A percentile compares a stretch with the other conserved stretches of the same genome.
Conservation (phyloP, 1,140 invertebrate species). For the Drosophila elegans region DNA sequence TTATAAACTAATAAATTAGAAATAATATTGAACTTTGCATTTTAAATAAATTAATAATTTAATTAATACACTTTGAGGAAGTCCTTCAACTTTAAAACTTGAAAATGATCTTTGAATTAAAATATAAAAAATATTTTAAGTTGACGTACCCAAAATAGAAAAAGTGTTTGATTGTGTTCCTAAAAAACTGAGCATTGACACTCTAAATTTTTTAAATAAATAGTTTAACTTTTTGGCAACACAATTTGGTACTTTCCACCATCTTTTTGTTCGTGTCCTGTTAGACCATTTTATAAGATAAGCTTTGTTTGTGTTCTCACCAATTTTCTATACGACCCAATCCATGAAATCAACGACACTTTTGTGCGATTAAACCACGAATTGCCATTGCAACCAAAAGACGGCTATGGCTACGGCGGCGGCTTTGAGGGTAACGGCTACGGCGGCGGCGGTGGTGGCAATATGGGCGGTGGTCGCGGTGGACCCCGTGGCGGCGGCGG, state of each 20-base stretch:
- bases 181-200: too few species aligned
- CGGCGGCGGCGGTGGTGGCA: constrained; percentile 75
- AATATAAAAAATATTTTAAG: too few species aligned
- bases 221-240: constrained; percentile 20
- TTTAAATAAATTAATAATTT: too few species aligned
- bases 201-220: not conserved
- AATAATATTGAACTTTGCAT: too few species aligned
- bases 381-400: constrained; percentile 49
- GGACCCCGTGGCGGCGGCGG: constrained; percentile 79
- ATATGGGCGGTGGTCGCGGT: constrained; percentile 63
- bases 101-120: too few species aligned
- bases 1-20: too few species aligned
- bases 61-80: too few species aligned
- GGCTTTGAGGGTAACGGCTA: constrained; percentile 82
- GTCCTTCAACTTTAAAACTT: too few species aligned
- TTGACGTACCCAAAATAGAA: not conserved
- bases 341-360: constrained; percentile 32
- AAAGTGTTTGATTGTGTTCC: too few species aligned
- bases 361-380: constrained; percentile 47
- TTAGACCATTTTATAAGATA: constrained; percentile 57
- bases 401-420: constrained; percentile 81
- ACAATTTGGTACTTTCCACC: constrained; percentile 2
- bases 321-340: constrained; percentile 49
- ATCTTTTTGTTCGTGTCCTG: constrained; percentile 20
- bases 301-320: constrained; percentile 69